Evolutionary conservation across 2,113 vertebrate species (phyloP).

Genomic region (Thalassarche chlororhynchos): DNA sequence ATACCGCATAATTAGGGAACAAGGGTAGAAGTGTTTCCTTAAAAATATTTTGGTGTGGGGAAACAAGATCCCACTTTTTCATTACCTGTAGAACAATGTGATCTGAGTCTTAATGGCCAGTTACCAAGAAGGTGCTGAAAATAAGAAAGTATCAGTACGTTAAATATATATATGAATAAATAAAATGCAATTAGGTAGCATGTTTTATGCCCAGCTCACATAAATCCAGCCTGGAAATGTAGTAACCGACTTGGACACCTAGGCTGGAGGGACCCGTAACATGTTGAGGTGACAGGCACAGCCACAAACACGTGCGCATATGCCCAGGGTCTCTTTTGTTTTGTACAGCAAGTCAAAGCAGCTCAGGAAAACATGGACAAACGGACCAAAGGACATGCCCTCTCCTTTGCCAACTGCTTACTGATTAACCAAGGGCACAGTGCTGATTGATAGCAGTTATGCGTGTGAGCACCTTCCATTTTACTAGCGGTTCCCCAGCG

Average conservation of each 20-base stretch:
- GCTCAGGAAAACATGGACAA: not conserved
- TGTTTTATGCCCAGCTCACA: not conserved
- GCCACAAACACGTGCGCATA: not conserved
- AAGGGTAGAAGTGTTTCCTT: not conserved
- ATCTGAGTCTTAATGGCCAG: not conserved
- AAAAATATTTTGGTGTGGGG: not conserved
- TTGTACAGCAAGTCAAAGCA: not conserved
- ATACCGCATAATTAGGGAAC: not conserved
- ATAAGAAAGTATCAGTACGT: not conserved
- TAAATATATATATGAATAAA: not conserved
- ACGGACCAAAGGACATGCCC: not conserved
- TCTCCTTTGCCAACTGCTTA: not conserved
- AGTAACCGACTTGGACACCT: not conserved
- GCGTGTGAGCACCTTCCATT: not conserved
- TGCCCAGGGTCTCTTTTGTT: not conserved
- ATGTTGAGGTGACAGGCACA: not conserved
- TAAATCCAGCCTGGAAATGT: not conserved
- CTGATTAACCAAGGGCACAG: not conserved
- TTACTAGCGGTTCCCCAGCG: fast-evolving
- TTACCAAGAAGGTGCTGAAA: not conserved
- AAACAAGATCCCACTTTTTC: not conserved
- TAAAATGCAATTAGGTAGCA: not conserved
- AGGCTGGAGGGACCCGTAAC: not conserved
- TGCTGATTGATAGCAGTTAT: not conserved
- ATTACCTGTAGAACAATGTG: fast-evolving